Evolutionary conservation across 2,113 vertebrate genomes (phyloP).

Genomic region (Triplophysa dalaica): DNA sequence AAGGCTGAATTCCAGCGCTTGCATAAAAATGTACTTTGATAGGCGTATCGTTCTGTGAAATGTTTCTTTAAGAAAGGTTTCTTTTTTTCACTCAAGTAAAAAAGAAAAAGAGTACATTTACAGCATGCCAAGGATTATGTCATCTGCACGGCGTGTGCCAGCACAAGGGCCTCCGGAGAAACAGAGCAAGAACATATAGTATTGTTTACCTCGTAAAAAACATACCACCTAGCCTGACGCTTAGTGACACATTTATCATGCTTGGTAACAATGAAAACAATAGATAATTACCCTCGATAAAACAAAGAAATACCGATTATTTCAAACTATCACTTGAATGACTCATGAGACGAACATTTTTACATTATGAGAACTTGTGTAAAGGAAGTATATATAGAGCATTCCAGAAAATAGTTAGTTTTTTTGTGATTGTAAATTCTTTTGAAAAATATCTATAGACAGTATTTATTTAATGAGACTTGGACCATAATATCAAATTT

Average conservation of each 20-base stretch:
- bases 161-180: slow-evolving; percentile 79
- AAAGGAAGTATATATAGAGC: no score
- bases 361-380: no score
- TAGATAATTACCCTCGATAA: slow-evolving; percentile 77
- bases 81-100: slow-evolving; percentile 67
- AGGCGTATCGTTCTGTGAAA: slow-evolving; percentile 63
- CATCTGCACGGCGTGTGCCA: slow-evolving; percentile 81
- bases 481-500: no score
- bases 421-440: no score
- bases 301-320: slow-evolving; percentile 72
- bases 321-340: slow-evolving; percentile 43
- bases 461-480: no score
- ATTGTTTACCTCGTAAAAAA: slow-evolving; percentile 92
- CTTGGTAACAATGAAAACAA: slow-evolving; percentile 91
- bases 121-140: slow-evolving; percentile 92
- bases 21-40: slow-evolving; percentile 61
- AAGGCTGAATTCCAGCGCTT: slow-evolving; percentile 26
- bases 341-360: slow-evolving; percentile 29
- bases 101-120: slow-evolving; percentile 78
- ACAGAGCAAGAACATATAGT: slow-evolving; percentile 86
- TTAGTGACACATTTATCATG: slow-evolving; percentile 83
- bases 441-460: no score
- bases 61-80: slow-evolving; percentile 75
- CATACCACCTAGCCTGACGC: slow-evolving; percentile 81
- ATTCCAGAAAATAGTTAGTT: not conserved